phyloP scores from a whole-genome alignment of 2,113 vertebrate genomes.

The Dasyornis broadbenti region DNA sequence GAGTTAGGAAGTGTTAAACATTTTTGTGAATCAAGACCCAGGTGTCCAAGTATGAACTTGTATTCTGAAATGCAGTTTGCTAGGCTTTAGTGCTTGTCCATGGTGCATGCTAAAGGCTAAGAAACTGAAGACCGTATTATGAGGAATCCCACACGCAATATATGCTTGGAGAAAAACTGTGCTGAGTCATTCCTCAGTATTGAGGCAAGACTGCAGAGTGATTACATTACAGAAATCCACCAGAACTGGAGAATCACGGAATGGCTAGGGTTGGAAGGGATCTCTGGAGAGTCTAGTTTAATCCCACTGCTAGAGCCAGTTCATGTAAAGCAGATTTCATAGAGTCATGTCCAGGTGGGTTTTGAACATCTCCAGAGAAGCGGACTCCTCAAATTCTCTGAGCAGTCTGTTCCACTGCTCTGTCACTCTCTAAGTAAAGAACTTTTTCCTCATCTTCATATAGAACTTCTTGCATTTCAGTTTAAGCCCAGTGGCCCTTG shows the following conservation, averaged over 20 bases:
- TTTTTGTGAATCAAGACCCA: not conserved
- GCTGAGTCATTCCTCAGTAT: not conserved
- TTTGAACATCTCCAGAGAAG: not conserved
- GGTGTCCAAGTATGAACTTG: not conserved
- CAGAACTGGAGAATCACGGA: not conserved
- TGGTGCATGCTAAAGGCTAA: not conserved
- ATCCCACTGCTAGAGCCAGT: not conserved
- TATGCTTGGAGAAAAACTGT: not conserved
- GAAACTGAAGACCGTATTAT: not conserved
- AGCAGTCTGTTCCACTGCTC: not conserved
- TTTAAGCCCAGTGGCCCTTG: not conserved
- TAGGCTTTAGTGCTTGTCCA: not conserved
- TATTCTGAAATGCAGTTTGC: not conserved
- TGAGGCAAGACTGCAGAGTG: not conserved
- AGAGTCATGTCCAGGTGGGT: not conserved
- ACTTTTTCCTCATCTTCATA: not conserved
- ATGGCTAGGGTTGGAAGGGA: not conserved
- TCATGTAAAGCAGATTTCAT: not conserved
- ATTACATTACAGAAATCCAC: not conserved
- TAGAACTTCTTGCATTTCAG: not conserved
- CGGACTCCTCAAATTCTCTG: not conserved
- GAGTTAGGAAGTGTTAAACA: not conserved
- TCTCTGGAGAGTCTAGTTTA: not conserved
- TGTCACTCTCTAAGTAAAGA: not conserved
- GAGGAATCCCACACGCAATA: not conserved